Conservation (phyloP, 2,888 invertebrate genomes). For the Yponomeuta evonymella region DNA sequence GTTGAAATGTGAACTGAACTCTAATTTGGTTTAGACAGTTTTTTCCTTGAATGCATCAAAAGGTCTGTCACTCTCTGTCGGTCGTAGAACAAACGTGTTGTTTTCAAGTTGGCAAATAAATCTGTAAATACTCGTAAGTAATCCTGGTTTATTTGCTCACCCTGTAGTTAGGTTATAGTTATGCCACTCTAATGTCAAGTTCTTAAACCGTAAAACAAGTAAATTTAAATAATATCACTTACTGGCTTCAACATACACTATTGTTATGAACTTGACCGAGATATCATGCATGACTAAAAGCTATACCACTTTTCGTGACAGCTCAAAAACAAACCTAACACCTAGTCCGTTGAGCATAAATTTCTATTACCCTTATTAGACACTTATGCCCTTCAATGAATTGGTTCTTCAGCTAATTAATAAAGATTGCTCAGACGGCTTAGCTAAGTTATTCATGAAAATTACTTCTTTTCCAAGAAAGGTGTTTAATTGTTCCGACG, state of each 20-base stretch:
- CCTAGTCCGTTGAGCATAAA: slow-evolving; percentile 4
- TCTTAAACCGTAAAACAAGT: too few species aligned
- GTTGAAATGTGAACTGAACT: too few species aligned
- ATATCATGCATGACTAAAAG: too few species aligned
- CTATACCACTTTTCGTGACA: not conserved
- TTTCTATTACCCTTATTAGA: slow-evolving; percentile 1
- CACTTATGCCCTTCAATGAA: slow-evolving; percentile 1
- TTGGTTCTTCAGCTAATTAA: slow-evolving; percentile 9
- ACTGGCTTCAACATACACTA: not conserved
- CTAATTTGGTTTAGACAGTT: too few species aligned
- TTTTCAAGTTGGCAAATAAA: too few species aligned
- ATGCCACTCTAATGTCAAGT: not conserved
- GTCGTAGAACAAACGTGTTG: too few species aligned
- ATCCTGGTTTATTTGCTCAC: too few species aligned
- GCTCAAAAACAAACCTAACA: not conserved
- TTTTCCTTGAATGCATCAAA: too few species aligned
- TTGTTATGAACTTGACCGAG: not conserved
- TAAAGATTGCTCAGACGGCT: slow-evolving; percentile 18
- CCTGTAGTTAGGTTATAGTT: too few species aligned
- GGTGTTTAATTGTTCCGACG: slow-evolving; percentile 26
- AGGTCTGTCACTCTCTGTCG: too few species aligned
- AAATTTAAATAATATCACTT: not conserved
- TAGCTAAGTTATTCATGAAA: slow-evolving; percentile 28
- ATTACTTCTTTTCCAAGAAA: slow-evolving; percentile 28
- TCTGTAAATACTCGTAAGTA: too few species aligned